These are phyloP conservation scores for Centrocercus urophasianus DNA, from an alignment of 2,113 vertebrate species.

Conservation along the genomic window DNA sequence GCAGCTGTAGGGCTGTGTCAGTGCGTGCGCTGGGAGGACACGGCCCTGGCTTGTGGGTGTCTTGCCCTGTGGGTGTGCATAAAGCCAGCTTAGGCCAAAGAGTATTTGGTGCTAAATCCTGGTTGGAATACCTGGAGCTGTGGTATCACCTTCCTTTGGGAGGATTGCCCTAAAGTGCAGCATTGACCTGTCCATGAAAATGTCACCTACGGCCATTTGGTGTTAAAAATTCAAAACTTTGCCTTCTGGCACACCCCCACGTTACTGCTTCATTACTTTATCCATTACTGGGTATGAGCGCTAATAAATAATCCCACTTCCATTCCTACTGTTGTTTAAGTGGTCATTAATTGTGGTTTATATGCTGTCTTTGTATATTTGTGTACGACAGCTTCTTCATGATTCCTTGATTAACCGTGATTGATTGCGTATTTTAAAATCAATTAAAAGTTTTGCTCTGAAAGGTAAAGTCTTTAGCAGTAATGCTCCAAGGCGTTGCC, in stretches of 20 bases:
- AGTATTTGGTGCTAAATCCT: conserved; percentile 27
- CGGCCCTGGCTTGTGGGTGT: neutral
- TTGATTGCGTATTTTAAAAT: conserved; percentile 60
- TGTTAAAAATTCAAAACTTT: neutral
- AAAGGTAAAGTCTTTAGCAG: conserved; percentile 57
- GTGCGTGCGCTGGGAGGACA: accelerated
- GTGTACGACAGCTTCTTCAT: conserved; percentile 55
- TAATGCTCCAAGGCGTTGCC: conserved; percentile 25
- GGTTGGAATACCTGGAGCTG: neutral
- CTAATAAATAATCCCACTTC: conserved; percentile 67
- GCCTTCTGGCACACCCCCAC: neutral
- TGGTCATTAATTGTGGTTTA: conserved; percentile 72
- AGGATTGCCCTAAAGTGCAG: neutral
- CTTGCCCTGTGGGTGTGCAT: neutral
- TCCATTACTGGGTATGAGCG: conserved; percentile 37
- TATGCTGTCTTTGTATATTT: conserved; percentile 58
- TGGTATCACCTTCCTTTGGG: neutral
- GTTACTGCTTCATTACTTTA: conserved; percentile 34
- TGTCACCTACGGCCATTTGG: neutral
- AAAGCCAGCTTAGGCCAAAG: conserved; percentile 43
- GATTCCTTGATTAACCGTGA: conserved; percentile 69
- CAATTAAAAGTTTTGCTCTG: conserved; percentile 71
- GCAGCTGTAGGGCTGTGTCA: neutral
- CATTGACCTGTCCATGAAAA: neutral
- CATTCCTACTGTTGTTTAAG: conserved; percentile 49